Percentiles rank a stretch among this genome's conserved stretches.
Conservation (phyloP, 2,797 vertebrate species). For the Pterois miles region DNA sequence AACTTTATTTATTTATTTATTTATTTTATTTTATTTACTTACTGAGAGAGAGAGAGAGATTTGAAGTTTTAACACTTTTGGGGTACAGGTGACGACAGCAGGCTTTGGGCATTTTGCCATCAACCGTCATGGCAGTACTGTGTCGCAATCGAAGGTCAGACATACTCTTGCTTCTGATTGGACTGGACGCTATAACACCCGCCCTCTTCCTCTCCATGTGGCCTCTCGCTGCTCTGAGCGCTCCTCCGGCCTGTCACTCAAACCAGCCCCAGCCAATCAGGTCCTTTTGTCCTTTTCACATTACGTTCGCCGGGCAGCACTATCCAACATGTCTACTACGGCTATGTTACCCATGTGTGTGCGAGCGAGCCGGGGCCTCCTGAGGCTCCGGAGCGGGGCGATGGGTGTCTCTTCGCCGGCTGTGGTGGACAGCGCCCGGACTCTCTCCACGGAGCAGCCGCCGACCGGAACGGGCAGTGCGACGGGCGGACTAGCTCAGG, state of each 20-base stretch:
- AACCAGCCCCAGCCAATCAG: constrained; percentile 67
- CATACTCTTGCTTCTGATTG: constrained; percentile 63
- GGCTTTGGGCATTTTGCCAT: constrained; percentile 14
- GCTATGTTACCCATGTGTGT: constrained; percentile 84
- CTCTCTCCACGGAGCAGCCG: constrained; percentile 54
- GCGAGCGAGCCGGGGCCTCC: constrained; percentile 78
- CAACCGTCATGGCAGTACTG: constrained; percentile 42
- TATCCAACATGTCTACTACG: constrained; percentile 87
- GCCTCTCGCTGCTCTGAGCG: neutral
- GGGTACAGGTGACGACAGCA: neutral
- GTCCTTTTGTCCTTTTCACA: constrained; percentile 74
- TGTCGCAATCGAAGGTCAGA: constrained; percentile 73
- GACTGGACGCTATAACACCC: neutral
- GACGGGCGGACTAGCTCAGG: constrained; percentile 80
- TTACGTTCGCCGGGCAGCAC: constrained; percentile 52
- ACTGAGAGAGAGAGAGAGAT: no score
- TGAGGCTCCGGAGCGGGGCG: constrained; percentile 59
- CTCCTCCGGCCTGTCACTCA: constrained; percentile 41
- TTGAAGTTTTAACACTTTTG: no score
- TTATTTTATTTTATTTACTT: no score
- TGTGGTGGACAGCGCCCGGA: constrained; percentile 41
- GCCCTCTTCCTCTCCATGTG: constrained; percentile 1
- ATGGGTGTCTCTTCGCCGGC: constrained; percentile 14
- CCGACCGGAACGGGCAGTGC: constrained; percentile 39
- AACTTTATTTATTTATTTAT: no score